A percentile compares a stretch with the other conserved stretches of the same genome.
Conservation (phyloP, 2,113 vertebrate genomes). For the Gambusia holbrooki region DNA sequence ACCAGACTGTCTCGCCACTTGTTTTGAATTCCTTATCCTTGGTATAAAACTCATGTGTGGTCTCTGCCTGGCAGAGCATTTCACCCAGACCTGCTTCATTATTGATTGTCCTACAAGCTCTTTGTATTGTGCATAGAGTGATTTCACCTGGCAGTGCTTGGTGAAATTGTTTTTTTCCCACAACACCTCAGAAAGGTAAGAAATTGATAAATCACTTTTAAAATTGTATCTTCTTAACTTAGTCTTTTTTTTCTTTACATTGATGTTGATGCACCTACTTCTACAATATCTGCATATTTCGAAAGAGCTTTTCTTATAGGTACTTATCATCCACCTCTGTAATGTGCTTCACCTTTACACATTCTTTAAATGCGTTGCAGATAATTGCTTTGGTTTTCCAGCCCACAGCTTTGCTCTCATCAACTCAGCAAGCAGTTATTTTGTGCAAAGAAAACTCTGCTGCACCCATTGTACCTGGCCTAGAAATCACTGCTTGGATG, state of each 20-base stretch:
- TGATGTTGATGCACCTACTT: not conserved
- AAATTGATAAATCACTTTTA: not conserved
- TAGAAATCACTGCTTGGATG: not conserved
- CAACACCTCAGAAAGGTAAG: not conserved
- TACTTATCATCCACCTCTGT: slow-evolving; percentile 8
- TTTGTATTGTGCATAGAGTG: no score
- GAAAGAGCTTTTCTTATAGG: not conserved
- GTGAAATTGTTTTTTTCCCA: no score
- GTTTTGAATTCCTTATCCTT: no score
- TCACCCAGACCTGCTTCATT: no score
- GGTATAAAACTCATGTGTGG: no score
- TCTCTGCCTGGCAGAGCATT: no score
- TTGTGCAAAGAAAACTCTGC: slow-evolving; percentile 15
- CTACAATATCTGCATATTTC: not conserved
- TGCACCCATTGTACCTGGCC: not conserved
- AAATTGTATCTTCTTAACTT: not conserved
- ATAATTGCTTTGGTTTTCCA: slow-evolving; percentile 31
- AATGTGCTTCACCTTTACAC: slow-evolving; percentile 7
- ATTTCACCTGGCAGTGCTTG: no score
- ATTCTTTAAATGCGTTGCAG: slow-evolving; percentile 17
- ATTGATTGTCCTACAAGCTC: no score
- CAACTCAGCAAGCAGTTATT: slow-evolving; percentile 16
- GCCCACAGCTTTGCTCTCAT: slow-evolving; percentile 6
- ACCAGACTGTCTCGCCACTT: no score
- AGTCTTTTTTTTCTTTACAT: not conserved